These are phyloP conservation scores for Apeltes quadracus DNA, from an alignment of 2,113 vertebrate genomes.

Conservation along the genomic window DNA sequence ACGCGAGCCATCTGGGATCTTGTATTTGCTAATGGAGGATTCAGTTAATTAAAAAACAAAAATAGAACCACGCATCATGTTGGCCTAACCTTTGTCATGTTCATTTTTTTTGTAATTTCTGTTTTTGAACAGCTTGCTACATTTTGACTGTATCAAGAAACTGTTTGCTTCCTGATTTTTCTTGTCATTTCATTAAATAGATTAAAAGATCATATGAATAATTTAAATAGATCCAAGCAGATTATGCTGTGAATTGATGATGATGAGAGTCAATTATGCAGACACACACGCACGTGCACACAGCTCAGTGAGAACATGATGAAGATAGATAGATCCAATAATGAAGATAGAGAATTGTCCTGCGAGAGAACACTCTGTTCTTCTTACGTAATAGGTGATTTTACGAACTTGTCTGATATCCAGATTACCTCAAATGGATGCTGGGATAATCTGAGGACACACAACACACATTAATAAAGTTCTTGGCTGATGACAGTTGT, in stretches of 20 bases:
- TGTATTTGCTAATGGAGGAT: conserved; percentile 22
- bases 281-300: neutral
- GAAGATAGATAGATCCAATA: conserved; percentile 40
- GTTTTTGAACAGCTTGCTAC: neutral
- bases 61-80: neutral
- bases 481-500: conserved; percentile 22
- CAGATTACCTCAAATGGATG: conserved; percentile 26
- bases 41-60: neutral
- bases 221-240: neutral
- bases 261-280: conserved; percentile 11
- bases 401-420: conserved; percentile 28
- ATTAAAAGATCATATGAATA: conserved; percentile 2
- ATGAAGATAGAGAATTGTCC: conserved; percentile 37
- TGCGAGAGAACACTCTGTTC: conserved; percentile 41
- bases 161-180: neutral
- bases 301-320: conserved; percentile 31
- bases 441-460: conserved; percentile 34
- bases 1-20: conserved; percentile 15
- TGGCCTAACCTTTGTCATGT: conserved; percentile 15
- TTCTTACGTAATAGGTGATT: conserved; percentile 45
- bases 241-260: conserved; percentile 35
- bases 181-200: neutral
- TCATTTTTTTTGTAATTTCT: conserved; percentile 3
- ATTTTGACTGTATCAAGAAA: neutral
- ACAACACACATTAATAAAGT: conserved; percentile 16